phyloP scores from a whole-genome alignment of 2,797 vertebrate genomes.

The Argyrosomus regius region DNA sequence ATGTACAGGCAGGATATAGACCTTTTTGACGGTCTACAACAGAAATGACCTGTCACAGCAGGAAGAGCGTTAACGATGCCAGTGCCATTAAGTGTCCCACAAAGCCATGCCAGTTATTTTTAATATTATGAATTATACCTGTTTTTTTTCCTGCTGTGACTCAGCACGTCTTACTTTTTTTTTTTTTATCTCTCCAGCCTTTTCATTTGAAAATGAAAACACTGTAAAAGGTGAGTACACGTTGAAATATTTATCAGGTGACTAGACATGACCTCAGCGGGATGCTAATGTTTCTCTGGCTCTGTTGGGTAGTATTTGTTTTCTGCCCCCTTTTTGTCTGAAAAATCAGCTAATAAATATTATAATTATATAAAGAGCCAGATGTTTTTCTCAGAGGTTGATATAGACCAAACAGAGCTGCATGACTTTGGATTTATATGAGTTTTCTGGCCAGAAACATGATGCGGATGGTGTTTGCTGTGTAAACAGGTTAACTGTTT shows the following conservation, averaged over 20 bases:
- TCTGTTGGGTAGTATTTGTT: fast-evolving
- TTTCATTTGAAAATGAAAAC: neutral
- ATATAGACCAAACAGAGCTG: neutral
- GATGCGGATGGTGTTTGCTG: neutral
- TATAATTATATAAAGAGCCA: neutral
- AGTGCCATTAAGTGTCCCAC: neutral
- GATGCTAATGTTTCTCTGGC: neutral
- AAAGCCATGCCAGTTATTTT: neutral
- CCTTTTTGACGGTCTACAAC: neutral
- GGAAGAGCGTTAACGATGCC: neutral
- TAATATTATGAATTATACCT: too few species aligned
- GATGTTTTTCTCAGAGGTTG: neutral
- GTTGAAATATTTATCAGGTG: neutral
- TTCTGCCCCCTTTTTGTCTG: neutral
- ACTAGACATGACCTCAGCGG: neutral
- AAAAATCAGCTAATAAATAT: too few species aligned
- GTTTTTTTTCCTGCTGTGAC: too few species aligned
- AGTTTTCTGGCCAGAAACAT: neutral
- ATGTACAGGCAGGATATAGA: neutral
- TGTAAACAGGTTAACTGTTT: neutral
- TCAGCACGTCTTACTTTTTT: too few species aligned
- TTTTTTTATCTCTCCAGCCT: neutral
- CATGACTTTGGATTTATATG: neutral
- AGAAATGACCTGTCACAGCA: neutral
- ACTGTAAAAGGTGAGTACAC: neutral